Base-by-base conservation (phyloP, 2,888 invertebrate genomes). In the Sinohyriopsis cumingii region DNA sequence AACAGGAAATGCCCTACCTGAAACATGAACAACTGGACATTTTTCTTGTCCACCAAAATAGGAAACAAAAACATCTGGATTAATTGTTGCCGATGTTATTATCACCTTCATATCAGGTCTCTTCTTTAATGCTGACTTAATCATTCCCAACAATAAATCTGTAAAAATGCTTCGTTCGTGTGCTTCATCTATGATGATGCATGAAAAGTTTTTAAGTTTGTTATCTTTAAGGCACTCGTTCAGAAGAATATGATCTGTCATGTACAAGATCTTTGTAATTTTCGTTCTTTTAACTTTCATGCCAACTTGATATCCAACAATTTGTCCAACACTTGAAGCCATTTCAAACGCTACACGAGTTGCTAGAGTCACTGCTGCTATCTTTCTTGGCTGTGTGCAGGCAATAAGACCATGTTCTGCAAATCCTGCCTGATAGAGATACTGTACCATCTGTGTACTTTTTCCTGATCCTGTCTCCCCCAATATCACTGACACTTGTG, bases 391-490 rank as follows among this genome's bases (percentile, higher is more conserved):
- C 68, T 90, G 89, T 0, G 89, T 89, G 70, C 89, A 89, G 3
- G 85, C 84, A 22, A 87, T 83, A 33, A 76, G 33, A 9, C 84
- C 83, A 1, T 74, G 63, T 7, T 78, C 70, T 5, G 71, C 69
- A 55, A 81, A 66, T 9, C 79, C 81, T 5, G 84, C 79, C 59
- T 86, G 84, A 45, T 82, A 73, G 6, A 89, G 70, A 64, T 89
- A 90, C 73, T 89, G 88, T 12, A 79, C 76, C 63, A 90, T 71
- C 75, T 90, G 90, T 6, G 89, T 89, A 68, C 89, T 90, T 71
- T 90, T 90, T 0, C 90, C 90, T 2, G 88, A 89, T 9, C 89
- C 89, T 3, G 89, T 89, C 70, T 90, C 88, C 15, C 86, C 89
- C 20, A 86, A 71, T 0, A 89, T 68, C 6, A 89, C 75, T 20